Evolutionary conservation across 2,888 invertebrate species (phyloP), one percentile per base, ranked within the genome.

Genomic region (Cylloceria caligata): DNA sequence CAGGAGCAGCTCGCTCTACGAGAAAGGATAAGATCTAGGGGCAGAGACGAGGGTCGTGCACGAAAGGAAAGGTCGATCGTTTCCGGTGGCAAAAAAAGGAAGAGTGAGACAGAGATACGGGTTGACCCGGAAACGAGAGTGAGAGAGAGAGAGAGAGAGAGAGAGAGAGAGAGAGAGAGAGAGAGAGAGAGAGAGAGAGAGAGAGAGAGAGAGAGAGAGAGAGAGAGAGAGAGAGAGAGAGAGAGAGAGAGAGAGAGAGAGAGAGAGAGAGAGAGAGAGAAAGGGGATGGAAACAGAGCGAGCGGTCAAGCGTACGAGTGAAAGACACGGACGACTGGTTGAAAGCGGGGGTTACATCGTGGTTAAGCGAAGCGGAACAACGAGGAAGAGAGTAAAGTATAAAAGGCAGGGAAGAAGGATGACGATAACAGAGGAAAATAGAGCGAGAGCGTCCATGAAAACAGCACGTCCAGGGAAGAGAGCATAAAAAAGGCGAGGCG

Each of bases 231-330:
- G 64, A 0, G 9, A 1, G 13, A 3, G 27, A 57, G n/a, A 27
- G 5, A 27, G 34, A 30, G 36, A 76, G 80, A 72, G 80, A 67
- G 71, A 72, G 82, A 62, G 77, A 74, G 71, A 77, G 64, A 0
- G 9, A 1, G 13, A 3, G 27, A 57, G n/a, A 27, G 5, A 27
- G 34, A 30, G 36, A 34, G 2, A 24, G 9, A 76, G 65, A 62
- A 74, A 47, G 57, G 19, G 0, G 34, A 34, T n/a, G 34, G 9
- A 60, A 36, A 60, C 34, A 39, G 52, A 64, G 49, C 21, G 64
- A 77, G 84, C 80, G 76, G 74, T 83, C 78, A 72, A 87, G 76
- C 84, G 86, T 82, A 81, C 47, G 77, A 72, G 78, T 7, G 16
- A 34, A 57, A 84, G 74, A 81, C 55, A 60, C 62, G 77, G 71